Evolutionary conservation across 1,140 invertebrate species (phyloP).

Genomic region (Bombus pyrosoma): DNA sequence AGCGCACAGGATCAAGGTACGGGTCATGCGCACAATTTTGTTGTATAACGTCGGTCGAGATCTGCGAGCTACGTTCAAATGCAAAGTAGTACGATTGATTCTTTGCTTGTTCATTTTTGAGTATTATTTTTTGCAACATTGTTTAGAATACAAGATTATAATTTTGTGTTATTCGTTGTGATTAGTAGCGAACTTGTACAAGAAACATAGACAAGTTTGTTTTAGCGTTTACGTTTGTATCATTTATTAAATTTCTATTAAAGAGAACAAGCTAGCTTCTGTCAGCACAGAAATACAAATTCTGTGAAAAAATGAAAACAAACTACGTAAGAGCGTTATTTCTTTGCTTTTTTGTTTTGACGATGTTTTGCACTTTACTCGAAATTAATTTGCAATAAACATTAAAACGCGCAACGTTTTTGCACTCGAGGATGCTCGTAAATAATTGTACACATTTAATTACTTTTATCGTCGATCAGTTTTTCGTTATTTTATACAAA

Average conservation of each 20-base stretch:
- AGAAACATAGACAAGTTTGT: not conserved
- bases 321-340: too few relatives aligned
- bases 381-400: not conserved
- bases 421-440: not conserved
- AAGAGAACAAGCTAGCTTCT: not conserved
- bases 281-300: not conserved
- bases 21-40: constrained; percentile 11
- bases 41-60: not conserved
- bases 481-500: not conserved
- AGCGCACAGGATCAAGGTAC: constrained; percentile 60
- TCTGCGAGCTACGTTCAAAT: not conserved
- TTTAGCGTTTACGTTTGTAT: too few relatives aligned
- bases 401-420: not conserved
- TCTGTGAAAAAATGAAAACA: not conserved
- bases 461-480: not conserved
- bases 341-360: not conserved
- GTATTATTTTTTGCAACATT: not conserved
- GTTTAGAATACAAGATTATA: not conserved
- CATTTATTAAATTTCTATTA: too few relatives aligned
- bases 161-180: not conserved
- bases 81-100: not conserved
- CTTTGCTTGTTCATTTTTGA: not conserved
- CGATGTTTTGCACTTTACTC: not conserved
- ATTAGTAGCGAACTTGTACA: too few relatives aligned
- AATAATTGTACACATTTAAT: not conserved